phyloP scores from a whole-genome alignment of 2,113 vertebrate genomes.

The Prinia subflava region DNA sequence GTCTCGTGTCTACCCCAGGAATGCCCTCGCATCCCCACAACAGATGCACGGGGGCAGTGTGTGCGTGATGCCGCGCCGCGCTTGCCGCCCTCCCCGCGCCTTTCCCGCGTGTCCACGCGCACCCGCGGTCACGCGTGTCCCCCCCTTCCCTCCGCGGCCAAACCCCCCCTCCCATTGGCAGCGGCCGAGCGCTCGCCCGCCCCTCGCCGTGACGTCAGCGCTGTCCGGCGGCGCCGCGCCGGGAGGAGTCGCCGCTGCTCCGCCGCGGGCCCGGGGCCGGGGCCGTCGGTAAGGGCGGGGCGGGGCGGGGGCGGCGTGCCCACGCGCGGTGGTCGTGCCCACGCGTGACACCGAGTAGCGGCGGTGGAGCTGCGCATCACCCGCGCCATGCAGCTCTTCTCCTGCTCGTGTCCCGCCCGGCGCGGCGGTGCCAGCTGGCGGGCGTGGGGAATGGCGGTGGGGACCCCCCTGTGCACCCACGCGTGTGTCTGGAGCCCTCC shows the following conservation, averaged over 20 bases:
- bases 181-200: not conserved
- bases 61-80: not conserved
- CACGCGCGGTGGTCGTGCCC: not conserved
- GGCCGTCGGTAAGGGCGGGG: not conserved
- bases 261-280: not conserved
- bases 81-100: too few species aligned
- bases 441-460: not conserved
- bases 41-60: rapidly evolving
- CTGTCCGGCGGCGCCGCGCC: not conserved
- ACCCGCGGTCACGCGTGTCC: not conserved
- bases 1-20: not conserved
- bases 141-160: not conserved
- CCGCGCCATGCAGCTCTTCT: not conserved
- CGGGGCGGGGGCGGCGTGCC: not conserved
- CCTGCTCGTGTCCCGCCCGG: not conserved
- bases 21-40: not conserved
- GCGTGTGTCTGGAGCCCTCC: not conserved
- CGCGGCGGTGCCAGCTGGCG: not conserved
- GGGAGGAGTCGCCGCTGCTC: not conserved
- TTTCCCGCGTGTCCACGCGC: not conserved
- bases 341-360: not conserved
- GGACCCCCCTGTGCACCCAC: not conserved
- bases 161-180: not conserved
- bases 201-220: not conserved
- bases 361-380: not conserved